Conservation (phyloP, 2,113 vertebrate species). For the Lepidothrix coronata region DNA sequence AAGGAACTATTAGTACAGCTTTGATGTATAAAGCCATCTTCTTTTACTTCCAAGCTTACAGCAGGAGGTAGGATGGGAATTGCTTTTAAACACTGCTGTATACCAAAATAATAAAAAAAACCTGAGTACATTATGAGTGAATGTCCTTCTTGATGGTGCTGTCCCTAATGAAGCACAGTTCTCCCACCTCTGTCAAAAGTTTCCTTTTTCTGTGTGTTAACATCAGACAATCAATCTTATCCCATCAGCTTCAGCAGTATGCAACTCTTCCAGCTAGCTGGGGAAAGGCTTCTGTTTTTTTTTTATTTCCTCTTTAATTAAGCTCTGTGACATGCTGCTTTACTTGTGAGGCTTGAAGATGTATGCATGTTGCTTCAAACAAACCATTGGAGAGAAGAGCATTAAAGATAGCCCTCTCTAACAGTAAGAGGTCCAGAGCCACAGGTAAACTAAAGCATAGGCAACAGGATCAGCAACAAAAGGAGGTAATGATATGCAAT, state of each 20-base stretch:
- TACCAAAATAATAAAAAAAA: constrained; percentile 33
- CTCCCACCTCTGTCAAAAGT: not conserved
- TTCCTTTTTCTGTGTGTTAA: not conserved
- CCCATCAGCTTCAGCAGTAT: constrained; percentile 32
- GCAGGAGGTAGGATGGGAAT: constrained; percentile 19
- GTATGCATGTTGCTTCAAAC: not conserved
- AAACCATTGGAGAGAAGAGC: not conserved
- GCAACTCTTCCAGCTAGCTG: not conserved
- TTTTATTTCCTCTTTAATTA: constrained; percentile 45
- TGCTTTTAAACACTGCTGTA: constrained; percentile 41
- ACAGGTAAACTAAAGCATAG: not conserved
- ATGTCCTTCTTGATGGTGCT: constrained; percentile 1
- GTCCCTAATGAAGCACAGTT: constrained; percentile 1
- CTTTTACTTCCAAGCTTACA: constrained; percentile 12
- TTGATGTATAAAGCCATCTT: not conserved
- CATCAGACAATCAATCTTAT: constrained; percentile 3
- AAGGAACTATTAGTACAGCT: not conserved
- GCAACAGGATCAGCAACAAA: not conserved
- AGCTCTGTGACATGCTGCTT: not conserved
- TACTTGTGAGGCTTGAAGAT: not conserved
- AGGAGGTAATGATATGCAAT: constrained; percentile 28
- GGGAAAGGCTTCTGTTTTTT: not conserved
- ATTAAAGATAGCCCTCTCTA: constrained; percentile 13
- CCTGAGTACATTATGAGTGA: not conserved
- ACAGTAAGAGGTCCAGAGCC: not conserved